Conservation (phyloP, 1,140 invertebrate genomes). For the Drosophila dunni region DNA sequence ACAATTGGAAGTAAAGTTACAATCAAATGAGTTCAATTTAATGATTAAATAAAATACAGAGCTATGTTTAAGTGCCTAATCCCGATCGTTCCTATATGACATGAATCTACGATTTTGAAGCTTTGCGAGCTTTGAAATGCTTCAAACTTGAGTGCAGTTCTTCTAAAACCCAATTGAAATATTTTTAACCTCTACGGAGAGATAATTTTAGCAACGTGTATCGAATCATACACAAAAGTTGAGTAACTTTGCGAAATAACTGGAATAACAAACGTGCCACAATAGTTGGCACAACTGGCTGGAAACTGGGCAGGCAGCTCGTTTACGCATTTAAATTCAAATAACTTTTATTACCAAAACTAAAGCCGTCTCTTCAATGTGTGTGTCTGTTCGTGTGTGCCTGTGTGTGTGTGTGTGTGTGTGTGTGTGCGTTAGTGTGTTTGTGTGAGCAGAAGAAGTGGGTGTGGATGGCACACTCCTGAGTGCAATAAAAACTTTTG, state of each 20-base stretch:
- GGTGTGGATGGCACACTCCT: constrained; percentile 56
- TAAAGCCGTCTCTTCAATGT: constrained; percentile 62
- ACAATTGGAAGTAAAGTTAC: no score
- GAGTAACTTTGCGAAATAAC: constrained; percentile 3
- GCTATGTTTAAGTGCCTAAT: no score
- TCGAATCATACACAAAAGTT: neutral
- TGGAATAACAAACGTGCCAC: constrained; percentile 40
- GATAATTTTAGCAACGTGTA: neutral
- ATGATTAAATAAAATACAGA: no score
- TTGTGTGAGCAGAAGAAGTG: constrained; percentile 7
- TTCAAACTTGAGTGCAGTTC: no score
- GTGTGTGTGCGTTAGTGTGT: no score
- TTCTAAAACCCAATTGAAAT: neutral
- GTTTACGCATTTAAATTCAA: constrained; percentile 83
- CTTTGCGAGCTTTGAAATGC: no score
- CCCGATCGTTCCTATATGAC: no score
- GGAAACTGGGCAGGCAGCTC: constrained; percentile 67
- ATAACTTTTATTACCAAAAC: constrained; percentile 83
- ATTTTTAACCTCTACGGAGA: neutral
- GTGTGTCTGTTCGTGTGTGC: constrained; percentile 41
- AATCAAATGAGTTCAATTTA: no score
- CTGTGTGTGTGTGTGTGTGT: constrained; percentile 51
- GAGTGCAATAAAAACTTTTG: constrained; percentile 83
- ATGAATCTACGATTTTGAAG: no score
- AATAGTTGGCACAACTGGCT: constrained; percentile 52